Base-by-base conservation (phyloP, 2,797 vertebrate species). In the Brachymystax lenok region DNA sequence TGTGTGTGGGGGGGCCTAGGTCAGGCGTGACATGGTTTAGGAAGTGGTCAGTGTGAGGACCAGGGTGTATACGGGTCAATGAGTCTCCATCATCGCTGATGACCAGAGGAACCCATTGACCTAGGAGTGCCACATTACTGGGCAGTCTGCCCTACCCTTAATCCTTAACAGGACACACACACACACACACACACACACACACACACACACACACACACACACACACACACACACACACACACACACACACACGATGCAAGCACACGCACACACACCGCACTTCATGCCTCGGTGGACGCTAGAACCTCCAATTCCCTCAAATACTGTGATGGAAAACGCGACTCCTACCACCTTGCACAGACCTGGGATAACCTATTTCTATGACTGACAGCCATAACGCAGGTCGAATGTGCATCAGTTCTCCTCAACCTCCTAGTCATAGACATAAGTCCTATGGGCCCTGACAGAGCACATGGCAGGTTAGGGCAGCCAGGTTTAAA, bases 81-180 rank as follows among this genome's bases (percentile, higher is more conserved):
- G n/a, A 61, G 59, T n/a, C 59, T 61, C 59, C 7, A 61, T 61
- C 59, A 21, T 61, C 59, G n/a, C n/a, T n/a, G n/a, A 59, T 59
- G 54, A 59, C 54, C 54, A 59, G 54, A 59, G 17, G 17, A 59
- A 59, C 54, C 19, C n/a, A 61, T 61, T 61, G 59, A 61, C 59
- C 59, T 24, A 17, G n/a, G 6, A 61, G 59, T 19, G n/a, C 59
- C 21, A 61, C 56, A 61, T 21, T 61, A 61, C n/a, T 61, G 56
- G 19, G n/a, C 59, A 5, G n/a, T 61, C 59, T 21, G 56, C n/a
- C 19, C 17, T 59, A 59, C 17, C n/a, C 5, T 35, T 35, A 35
- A 35, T 46, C 40, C 40, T 10, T 46, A 46, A 46, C 10, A 46
- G 40, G 40, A 46, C 40, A 46, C 40, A 46, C 33, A 33, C 28